Evolutionary conservation across 1,140 invertebrate genomes (phyloP).

Genomic region (Mesaphorura yosii): DNA sequence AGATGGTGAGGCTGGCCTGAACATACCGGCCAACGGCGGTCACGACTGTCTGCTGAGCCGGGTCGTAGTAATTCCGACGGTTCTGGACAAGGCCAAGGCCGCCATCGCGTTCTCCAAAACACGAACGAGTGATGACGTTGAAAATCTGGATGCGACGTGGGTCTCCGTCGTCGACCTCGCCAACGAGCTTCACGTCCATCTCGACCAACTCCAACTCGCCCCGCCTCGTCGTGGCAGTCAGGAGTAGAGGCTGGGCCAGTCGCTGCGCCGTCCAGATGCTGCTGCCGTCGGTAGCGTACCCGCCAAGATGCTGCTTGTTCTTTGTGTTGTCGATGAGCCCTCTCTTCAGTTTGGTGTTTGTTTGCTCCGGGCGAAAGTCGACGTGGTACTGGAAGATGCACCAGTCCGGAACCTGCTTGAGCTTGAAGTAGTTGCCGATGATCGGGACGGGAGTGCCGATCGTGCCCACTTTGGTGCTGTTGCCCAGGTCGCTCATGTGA

Average conservation of each 20-base stretch:
- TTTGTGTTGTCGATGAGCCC: too few relatives aligned
- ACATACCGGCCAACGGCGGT: conserved; percentile 35
- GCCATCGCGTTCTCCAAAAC: too few relatives aligned
- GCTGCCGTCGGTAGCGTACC: too few relatives aligned
- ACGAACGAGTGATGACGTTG: conserved; percentile 5
- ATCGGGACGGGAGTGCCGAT: conserved; percentile 39
- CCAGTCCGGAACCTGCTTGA: conserved; percentile 56
- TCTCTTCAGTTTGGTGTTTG: conserved; percentile 2
- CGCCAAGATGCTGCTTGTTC: too few relatives aligned
- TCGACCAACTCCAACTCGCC: too few relatives aligned
- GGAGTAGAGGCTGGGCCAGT: too few relatives aligned
- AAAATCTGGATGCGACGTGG: neutral
- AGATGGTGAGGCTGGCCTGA: conserved; percentile 81
- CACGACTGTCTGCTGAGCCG: conserved; percentile 35
- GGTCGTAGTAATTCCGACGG: conserved; percentile 40
- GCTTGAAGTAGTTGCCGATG: conserved; percentile 59
- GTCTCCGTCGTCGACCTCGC: neutral
- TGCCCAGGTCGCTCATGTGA: too few relatives aligned
- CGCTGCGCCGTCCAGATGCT: too few relatives aligned
- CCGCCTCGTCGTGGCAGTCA: too few relatives aligned
- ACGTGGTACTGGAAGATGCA: conserved; percentile 68
- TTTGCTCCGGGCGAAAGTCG: conserved; percentile 56
- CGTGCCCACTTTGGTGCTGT: neutral
- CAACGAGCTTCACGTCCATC: conserved; percentile 7
- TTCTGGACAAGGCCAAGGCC: conserved; percentile 39